These are phyloP conservation scores for Diploptera punctata DNA, from an alignment of 2,888 invertebrate species.

Conservation along the genomic window DNA sequence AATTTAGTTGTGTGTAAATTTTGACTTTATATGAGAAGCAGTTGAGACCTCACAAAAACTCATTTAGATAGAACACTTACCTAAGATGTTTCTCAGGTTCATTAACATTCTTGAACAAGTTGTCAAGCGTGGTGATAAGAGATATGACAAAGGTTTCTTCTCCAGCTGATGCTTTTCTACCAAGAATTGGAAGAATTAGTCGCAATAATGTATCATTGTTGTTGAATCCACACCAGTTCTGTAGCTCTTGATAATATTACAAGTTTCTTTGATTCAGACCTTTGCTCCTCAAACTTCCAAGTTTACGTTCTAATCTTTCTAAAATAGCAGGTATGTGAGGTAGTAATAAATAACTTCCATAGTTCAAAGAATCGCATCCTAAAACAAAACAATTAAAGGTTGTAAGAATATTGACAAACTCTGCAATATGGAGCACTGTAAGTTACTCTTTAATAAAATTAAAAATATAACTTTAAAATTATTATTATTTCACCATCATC, in stretches of 20 bases:
- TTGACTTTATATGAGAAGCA: too few relatives aligned
- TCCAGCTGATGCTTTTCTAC: constrained; percentile 66
- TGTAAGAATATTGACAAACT: too few relatives aligned
- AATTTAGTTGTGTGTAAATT: too few relatives aligned
- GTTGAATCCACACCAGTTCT: constrained; percentile 72
- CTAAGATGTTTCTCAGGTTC: constrained; percentile 71
- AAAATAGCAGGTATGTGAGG: constrained; percentile 77
- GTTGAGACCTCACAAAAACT: too few relatives aligned
- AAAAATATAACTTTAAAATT: too few relatives aligned
- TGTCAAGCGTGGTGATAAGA: constrained; percentile 73
- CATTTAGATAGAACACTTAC: constrained; percentile 16
- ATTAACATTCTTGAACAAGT: constrained; percentile 73
- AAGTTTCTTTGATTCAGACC: constrained; percentile 73
- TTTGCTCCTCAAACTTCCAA: constrained; percentile 63
- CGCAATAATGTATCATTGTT: constrained; percentile 71
- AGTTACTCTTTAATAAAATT: too few relatives aligned
- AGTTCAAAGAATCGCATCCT: constrained; percentile 63
- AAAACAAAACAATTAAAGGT: too few relatives aligned
- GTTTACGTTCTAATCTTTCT: constrained; percentile 69
- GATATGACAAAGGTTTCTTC: constrained; percentile 75
- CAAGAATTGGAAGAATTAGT: constrained; percentile 73
- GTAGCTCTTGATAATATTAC: constrained; percentile 78
- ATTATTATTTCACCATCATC: too few relatives aligned
- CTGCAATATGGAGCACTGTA: too few relatives aligned
- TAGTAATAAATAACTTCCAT: constrained; percentile 74